These are phyloP conservation scores for Bombus consobrinus DNA, from an alignment of 1,140 invertebrate genomes.

Conservation along the genomic window DNA sequence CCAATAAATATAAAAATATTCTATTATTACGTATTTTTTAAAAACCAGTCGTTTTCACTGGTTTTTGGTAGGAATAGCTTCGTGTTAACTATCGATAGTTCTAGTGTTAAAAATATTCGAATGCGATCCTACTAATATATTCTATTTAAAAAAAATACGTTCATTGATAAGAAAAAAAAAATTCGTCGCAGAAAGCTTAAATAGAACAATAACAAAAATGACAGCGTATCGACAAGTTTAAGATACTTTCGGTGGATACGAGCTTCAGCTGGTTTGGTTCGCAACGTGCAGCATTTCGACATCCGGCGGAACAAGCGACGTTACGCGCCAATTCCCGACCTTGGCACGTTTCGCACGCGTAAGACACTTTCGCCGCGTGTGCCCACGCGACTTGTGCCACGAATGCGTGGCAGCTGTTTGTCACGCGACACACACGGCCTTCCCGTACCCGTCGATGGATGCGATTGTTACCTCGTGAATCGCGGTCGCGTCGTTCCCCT, in stretches of 20 bases:
- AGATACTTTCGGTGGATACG: background rate
- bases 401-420: background rate
- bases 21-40: too few species aligned
- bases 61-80: too few species aligned
- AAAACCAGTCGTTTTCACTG: too few species aligned
- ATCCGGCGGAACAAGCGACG: conserved; percentile 10
- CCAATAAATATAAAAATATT: too few species aligned
- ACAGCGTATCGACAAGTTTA: background rate
- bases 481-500: background rate
- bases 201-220: too few species aligned
- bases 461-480: conserved; percentile 1
- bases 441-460: conserved; percentile 6
- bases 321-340: conserved; percentile 21
- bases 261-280: background rate
- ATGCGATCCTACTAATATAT: too few species aligned
- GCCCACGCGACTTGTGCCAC: conserved; percentile 11
- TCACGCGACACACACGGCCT: conserved; percentile 6
- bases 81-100: too few species aligned
- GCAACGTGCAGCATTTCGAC: background rate
- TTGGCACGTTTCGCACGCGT: conserved; percentile 52
- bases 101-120: too few species aligned
- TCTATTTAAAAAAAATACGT: too few species aligned
- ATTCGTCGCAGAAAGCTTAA: too few species aligned
- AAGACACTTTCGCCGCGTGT: conserved; percentile 41
- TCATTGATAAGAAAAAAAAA: too few species aligned